Base-by-base conservation (phyloP, 1,140 invertebrate genomes). In the Drosophila ananassae region DNA sequence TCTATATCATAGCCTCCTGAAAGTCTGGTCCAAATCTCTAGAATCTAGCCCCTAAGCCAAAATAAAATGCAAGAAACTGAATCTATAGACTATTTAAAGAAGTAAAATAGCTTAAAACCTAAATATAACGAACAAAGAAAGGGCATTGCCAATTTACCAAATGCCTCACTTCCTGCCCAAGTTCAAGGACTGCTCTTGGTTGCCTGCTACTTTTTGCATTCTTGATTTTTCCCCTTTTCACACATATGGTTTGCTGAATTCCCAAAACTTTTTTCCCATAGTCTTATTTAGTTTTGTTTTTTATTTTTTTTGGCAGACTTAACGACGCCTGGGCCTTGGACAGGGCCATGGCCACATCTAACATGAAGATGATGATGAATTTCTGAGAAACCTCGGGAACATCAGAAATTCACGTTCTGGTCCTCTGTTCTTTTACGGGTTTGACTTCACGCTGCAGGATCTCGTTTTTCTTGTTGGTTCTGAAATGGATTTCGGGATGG, bases 111-210 rank as follows among this genome's bases (percentile, higher is more conserved):
- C 2, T 37, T 37, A 9, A n/a, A 37, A 12, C 7, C 41, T 25
- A 51, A 34, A 8, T n/a, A 8, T 6, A 0, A 3, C 4, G 28
- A 56, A 28, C 21, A 56, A 56, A 57, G 44, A 54, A 41, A 44
- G 17, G 44, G 25, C 12, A 37, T 37, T 37, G 34, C 32, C 3
- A 39, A 62, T 72, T 77, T 58, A 55, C 9, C 9, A 61, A 44
- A 57, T 46, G 21, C 13, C 39, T 71, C 63, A 77, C 78, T 85
- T 85, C 81, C 82, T 81, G 68, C 51, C 63, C 78, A 87, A 81
- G 81, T 84, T 84, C 81, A 84, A 85, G 81, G 81, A 64, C 62
- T 53, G 61, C 25, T 46, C 56, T 25, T 46, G 48, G 44, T 48
- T 22, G 37, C 21, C 21, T 41, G 30, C 17, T 61, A 63, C 46